Evolutionary conservation across 2,797 vertebrate genomes (phyloP), one percentile per base, ranked within the genome.

Genomic region (Hydrolagus colliei): DNA sequence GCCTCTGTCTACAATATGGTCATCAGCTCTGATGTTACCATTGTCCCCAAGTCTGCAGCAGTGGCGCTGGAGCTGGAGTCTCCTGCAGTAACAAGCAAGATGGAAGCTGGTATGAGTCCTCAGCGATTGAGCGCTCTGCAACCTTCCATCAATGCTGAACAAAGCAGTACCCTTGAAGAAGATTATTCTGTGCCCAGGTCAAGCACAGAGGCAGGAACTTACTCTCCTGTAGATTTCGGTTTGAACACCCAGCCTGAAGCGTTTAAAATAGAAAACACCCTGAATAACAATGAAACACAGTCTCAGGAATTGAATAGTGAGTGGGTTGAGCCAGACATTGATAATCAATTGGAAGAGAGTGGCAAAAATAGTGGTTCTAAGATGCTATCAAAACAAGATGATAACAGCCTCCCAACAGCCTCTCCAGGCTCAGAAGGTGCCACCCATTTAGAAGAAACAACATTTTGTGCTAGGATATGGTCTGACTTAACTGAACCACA

Each of bases 221-320:
- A 41, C 32, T 41, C 71, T 35, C 52, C 79, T 3, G 41, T 1
- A 71, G 71, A 84, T 84, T 71, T 84, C 87, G 89, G 87, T 87
- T 20, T 88, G 85, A 93, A 95, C 86, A 86, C 91, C 78, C 94
- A 92, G 87, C 90, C 87, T 90, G 90, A 93, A 89, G 86, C 91
- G 0, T 87, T 89, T 76, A 94, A 94, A 91, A 90, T 91, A 86
- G 95, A 95, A 68, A 73, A 91, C 86, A 88, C 93, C 86, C 78
- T 92, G 72, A 93, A 92, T 87, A 93, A 92, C 87, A 92, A 90
- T 86, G 86, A 92, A 89, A 82, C 92, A 0, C 93, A 93, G 89
- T 93, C 94, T 86, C 95, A 95, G 89, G 94, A 95, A 10, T 95
- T 94, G 87, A 94, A 95, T n/a, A 95, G 94, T 86, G 95, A 94